Conservation (phyloP, 1,140 invertebrate species). For the Radopholus similis region DNA sequence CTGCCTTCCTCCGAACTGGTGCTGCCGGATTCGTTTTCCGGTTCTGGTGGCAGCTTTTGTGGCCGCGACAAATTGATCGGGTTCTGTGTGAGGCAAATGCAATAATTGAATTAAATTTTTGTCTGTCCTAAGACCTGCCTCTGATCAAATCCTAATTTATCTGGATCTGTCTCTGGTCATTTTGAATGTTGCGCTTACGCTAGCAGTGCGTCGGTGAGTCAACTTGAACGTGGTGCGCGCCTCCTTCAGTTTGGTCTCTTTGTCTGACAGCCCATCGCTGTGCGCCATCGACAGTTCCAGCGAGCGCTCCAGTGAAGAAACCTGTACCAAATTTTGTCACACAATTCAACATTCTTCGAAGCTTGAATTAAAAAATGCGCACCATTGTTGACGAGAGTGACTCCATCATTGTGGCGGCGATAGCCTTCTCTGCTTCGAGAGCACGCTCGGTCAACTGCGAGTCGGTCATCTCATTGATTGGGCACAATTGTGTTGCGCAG, state of each 20-base stretch:
- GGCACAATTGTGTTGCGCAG: neutral
- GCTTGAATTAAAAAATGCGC: neutral
- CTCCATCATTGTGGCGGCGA: conserved; percentile 2
- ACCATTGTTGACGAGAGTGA: conserved; percentile 9
- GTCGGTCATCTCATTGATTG: neutral
- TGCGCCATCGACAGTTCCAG: conserved; percentile 28
- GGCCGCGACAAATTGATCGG: too few species aligned
- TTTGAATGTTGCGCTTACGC: conserved; percentile 20
- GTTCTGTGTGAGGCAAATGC: too few species aligned
- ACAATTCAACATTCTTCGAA: neutral
- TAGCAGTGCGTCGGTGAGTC: conserved; percentile 39
- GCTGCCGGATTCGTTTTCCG: too few species aligned
- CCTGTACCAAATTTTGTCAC: conserved; percentile 5
- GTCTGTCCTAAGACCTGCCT: too few species aligned
- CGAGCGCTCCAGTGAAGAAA: conserved; percentile 31
- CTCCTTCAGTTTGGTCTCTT: conserved; percentile 24
- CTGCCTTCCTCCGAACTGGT: too few species aligned
- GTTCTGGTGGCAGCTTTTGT: too few species aligned
- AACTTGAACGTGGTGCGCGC: conserved; percentile 17
- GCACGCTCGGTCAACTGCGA: neutral
- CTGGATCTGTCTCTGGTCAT: too few species aligned
- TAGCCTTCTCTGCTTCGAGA: neutral
- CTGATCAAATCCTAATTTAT: too few species aligned
- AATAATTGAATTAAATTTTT: too few species aligned
- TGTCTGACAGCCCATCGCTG: conserved; percentile 39